Conservation (phyloP, 2,888 invertebrate genomes). For the Spisula subtruncata region DNA sequence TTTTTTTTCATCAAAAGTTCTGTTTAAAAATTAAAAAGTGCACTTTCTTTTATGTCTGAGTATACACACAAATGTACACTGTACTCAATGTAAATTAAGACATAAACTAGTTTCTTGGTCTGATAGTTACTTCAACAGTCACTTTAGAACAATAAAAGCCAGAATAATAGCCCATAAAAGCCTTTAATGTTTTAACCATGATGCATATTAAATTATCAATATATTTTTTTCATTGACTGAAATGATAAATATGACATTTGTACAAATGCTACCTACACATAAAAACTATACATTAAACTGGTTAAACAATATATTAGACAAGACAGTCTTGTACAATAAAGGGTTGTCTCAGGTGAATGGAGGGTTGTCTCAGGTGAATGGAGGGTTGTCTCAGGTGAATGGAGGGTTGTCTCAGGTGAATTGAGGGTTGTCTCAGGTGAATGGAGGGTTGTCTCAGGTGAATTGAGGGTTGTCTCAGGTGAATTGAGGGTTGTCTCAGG, state of each 20-base stretch:
- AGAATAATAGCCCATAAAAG: slow-evolving; percentile 11
- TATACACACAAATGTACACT: no score
- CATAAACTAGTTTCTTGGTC: background rate
- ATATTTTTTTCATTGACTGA: background rate
- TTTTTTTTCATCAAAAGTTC: no score
- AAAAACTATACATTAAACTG: background rate
- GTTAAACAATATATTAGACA: no score
- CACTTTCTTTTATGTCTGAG: no score
- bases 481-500: no score
- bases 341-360: background rate
- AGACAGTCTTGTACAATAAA: no score
- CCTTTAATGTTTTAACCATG: background rate
- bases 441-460: no score
- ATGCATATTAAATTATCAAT: background rate
- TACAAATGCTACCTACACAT: background rate
- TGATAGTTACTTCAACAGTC: background rate
- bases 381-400: no score
- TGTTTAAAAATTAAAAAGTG: no score
- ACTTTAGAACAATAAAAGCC: background rate
- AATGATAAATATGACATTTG: background rate
- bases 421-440: no score
- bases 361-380: background rate
- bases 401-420: no score
- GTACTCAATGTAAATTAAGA: background rate
- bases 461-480: no score